These are phyloP conservation scores for Danio choprae DNA, from an alignment of 2,797 vertebrate species.

Conservation along the genomic window DNA sequence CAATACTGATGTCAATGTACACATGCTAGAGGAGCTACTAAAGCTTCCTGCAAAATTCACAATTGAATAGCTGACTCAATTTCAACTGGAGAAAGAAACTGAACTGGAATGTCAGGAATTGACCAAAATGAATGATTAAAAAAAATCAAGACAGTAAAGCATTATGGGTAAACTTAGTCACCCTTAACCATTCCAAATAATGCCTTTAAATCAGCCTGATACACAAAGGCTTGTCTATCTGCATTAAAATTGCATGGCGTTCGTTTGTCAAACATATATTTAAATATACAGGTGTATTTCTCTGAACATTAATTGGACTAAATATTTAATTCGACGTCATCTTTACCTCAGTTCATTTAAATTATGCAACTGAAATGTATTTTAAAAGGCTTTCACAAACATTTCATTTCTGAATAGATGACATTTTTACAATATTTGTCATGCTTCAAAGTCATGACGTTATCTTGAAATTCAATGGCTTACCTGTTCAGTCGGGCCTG, in stretches of 20 bases:
- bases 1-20: background rate
- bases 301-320: no score
- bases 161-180: conserved; percentile 1
- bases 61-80: background rate
- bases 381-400: background rate
- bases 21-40: background rate
- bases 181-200: background rate
- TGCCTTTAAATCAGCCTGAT: no score
- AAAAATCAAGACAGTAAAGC: background rate
- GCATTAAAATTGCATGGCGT: no score
- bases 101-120: background rate
- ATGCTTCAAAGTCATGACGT: background rate
- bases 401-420: background rate
- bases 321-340: no score
- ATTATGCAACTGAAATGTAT: background rate
- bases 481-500: background rate
- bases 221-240: no score
- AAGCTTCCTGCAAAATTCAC: background rate
- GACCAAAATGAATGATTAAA: background rate
- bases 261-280: no score
- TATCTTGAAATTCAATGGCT: background rate
- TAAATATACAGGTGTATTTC: no score
- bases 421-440: background rate
- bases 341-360: background rate
- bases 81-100: background rate